phyloP scores from a whole-genome alignment of 2,888 invertebrate genomes.

The Cerceris ruficornis region DNA sequence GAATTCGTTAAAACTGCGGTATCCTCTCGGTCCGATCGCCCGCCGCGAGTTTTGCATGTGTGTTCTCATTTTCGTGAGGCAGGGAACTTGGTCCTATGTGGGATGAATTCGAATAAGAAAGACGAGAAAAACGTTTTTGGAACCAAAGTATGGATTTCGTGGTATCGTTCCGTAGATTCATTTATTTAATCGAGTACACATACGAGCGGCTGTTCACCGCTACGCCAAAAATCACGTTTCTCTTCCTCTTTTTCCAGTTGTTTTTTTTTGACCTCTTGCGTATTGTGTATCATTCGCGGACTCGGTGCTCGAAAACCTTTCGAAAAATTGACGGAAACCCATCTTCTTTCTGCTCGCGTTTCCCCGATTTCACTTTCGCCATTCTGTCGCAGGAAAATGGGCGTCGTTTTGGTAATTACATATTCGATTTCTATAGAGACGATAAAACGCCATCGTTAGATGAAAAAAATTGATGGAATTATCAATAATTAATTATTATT shows the following conservation, averaged over 20 bases:
- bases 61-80: constrained; percentile 58
- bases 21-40: constrained; percentile 50
- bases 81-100: constrained; percentile 75
- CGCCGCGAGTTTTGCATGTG: constrained; percentile 58
- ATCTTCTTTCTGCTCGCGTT: neutral
- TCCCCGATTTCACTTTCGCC: neutral
- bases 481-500: constrained; percentile 42
- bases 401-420: constrained; percentile 37
- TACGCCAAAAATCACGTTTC: constrained; percentile 6
- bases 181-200: constrained; percentile 46
- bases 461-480: constrained; percentile 54
- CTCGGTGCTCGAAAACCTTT: constrained; percentile 15
- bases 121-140: constrained; percentile 58
- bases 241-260: constrained; percentile 15
- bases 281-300: neutral
- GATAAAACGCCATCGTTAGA: constrained; percentile 34
- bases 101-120: constrained; percentile 64
- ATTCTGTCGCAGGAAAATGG: constrained; percentile 42
- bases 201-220: constrained; percentile 10
- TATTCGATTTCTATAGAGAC: constrained; percentile 20
- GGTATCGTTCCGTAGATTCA: constrained; percentile 41
- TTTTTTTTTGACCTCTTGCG: neutral
- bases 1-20: constrained; percentile 23
- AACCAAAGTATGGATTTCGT: constrained; percentile 56
- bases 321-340: constrained; percentile 20